These are phyloP conservation scores for Amphipyra berbera DNA, from an alignment of 2,888 invertebrate species.

Conservation along the genomic window DNA sequence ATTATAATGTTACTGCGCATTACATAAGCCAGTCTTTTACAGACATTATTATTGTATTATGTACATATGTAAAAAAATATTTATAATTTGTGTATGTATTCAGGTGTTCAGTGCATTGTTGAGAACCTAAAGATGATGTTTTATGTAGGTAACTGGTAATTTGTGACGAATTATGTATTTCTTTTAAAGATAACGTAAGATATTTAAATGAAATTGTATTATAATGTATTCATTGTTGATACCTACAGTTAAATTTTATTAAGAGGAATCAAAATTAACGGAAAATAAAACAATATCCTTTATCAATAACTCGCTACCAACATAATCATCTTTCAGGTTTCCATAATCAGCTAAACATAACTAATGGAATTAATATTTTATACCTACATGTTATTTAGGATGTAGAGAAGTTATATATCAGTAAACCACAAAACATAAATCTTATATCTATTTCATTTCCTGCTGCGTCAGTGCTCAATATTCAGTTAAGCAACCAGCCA, in stretches of 20 bases:
- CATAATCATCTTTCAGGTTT: no score
- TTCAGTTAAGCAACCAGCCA: no score
- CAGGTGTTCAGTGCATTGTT: slow-evolving; percentile 13
- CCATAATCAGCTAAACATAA: no score
- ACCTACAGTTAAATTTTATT: no score
- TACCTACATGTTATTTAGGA: slow-evolving; percentile 39
- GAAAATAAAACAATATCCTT: no score
- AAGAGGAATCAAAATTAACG: no score
- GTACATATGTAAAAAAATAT: slow-evolving; percentile 35
- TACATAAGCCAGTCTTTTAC: slow-evolving; percentile 12
- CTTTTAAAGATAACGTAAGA: background rate
- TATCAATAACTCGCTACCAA: no score
- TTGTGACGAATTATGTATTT: background rate
- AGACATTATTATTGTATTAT: slow-evolving; percentile 8
- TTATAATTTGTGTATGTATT: slow-evolving; percentile 29
- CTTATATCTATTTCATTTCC: no score
- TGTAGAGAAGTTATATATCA: slow-evolving; percentile 18
- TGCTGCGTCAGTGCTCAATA: no score
- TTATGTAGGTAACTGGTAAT: slow-evolving; percentile 3
- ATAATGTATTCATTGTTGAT: no score
- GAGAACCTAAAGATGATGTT: slow-evolving; percentile 23
- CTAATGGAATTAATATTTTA: slow-evolving; percentile 36
- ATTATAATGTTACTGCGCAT: slow-evolving; percentile 18
- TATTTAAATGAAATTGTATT: no score
- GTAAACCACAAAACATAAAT: no score